Evolutionary conservation across 1,140 invertebrate genomes (phyloP).

Genomic region (Acyrthosiphon pisum): DNA sequence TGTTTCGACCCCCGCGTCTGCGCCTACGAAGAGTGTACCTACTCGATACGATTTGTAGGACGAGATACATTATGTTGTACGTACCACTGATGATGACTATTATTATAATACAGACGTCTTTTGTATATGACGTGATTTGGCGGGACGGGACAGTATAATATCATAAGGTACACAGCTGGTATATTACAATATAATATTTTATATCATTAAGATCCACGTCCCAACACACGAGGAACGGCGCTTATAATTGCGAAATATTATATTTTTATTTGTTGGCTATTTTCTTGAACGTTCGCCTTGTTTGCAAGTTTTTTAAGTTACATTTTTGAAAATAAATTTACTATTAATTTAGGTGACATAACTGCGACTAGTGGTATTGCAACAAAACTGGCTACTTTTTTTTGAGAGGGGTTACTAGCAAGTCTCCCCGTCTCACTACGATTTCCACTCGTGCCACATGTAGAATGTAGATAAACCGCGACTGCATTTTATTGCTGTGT

Average conservation of each 20-base stretch:
- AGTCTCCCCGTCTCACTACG: neutral
- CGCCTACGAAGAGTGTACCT: neutral
- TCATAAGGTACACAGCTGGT: too few relatives aligned
- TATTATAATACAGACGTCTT: neutral
- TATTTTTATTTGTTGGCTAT: neutral
- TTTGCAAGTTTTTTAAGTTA: neutral
- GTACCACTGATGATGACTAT: neutral
- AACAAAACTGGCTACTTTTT: neutral
- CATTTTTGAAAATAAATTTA: neutral
- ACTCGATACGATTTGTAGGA: neutral
- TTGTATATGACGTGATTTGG: neutral
- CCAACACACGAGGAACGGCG: too few relatives aligned
- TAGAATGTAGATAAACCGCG: neutral
- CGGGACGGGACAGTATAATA: neutral
- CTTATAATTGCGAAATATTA: too few relatives aligned
- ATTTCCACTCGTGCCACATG: neutral
- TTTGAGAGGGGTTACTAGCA: neutral
- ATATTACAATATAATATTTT: neutral
- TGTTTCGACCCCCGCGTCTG: neutral
- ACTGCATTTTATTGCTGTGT: neutral
- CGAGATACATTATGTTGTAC: neutral
- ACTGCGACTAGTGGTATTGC: neutral
- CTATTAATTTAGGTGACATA: neutral
- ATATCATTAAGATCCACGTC: too few relatives aligned
- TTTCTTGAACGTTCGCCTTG: too few relatives aligned